These are phyloP conservation scores for Sebastes kiyomatsui DNA, from an alignment of 2,797 vertebrate genomes.

Conservation along the genomic window DNA sequence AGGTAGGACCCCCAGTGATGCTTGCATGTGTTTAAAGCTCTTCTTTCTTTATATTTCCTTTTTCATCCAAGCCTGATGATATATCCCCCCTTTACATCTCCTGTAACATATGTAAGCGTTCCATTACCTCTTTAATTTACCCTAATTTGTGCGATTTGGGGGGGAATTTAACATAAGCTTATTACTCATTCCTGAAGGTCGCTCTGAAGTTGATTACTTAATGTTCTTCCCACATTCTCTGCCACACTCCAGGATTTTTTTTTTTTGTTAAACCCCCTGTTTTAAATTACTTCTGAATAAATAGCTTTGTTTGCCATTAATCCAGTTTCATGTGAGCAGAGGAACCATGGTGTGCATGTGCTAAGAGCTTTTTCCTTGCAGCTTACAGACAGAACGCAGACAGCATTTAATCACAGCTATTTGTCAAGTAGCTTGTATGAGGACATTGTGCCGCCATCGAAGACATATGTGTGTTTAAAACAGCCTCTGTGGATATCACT, in stretches of 20 bases:
- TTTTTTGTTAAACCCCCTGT: constrained; percentile 68
- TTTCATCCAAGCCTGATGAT: constrained; percentile 3
- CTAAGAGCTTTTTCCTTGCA: constrained; percentile 70
- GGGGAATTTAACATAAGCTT: constrained; percentile 76
- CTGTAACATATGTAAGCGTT: constrained; percentile 55
- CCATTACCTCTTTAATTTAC: constrained; percentile 72
- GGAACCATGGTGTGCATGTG: constrained; percentile 65
- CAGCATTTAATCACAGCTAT: constrained; percentile 72
- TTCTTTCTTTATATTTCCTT: background rate
- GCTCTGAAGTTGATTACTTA: constrained; percentile 81
- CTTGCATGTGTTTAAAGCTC: background rate
- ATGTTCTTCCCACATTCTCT: constrained; percentile 80
- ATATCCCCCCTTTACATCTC: constrained; percentile 16
- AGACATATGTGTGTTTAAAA: constrained; percentile 53
- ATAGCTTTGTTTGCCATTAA: constrained; percentile 85
- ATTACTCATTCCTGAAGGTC: constrained; percentile 81
- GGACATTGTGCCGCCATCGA: constrained; percentile 47
- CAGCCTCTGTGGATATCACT: constrained; percentile 21
- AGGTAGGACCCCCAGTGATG: constrained; percentile 83
- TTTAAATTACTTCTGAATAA: constrained; percentile 83
- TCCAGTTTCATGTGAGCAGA: constrained; percentile 78
- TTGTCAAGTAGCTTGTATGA: constrained; percentile 65
- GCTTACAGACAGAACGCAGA: constrained; percentile 70
- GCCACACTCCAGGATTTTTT: constrained; percentile 70
- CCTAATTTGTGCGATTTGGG: constrained; percentile 79